These are phyloP conservation scores for Phortica magna DNA, from an alignment of 2,888 invertebrate species.

Conservation along the genomic window DNA sequence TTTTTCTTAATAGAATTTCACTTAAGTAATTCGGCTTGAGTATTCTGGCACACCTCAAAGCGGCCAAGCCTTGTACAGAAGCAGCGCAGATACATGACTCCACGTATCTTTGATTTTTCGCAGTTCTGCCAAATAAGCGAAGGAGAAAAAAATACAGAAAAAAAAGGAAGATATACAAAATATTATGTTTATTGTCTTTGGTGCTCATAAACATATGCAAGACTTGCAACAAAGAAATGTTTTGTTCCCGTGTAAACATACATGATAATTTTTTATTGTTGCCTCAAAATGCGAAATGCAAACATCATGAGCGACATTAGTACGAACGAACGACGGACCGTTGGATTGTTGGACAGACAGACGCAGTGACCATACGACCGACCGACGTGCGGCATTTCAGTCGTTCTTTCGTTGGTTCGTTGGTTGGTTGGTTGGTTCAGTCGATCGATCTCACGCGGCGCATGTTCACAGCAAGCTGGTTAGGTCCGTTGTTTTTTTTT, in stretches of 20 bases:
- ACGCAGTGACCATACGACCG: slow-evolving; percentile 11
- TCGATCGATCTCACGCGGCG: slow-evolving; percentile 34
- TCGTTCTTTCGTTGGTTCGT: slow-evolving; percentile 56
- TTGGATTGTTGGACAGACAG: slow-evolving; percentile 46
- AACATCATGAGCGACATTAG: slow-evolving; percentile 34
- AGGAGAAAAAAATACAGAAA: neutral
- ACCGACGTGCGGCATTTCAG: slow-evolving; percentile 61
- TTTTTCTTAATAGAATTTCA: too few relatives aligned
- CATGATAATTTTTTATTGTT: slow-evolving; percentile 61
- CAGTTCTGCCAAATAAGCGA: neutral
- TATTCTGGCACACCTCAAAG: too few relatives aligned
- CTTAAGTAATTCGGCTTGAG: too few relatives aligned
- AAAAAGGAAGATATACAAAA: slow-evolving; percentile 27
- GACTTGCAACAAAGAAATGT: slow-evolving; percentile 41
- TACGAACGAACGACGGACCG: slow-evolving; percentile 29
- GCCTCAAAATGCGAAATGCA: slow-evolving; percentile 38
- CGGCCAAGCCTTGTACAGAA: too few relatives aligned
- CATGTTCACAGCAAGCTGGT: slow-evolving; percentile 54
- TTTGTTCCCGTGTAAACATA: slow-evolving; percentile 68
- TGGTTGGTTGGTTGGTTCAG: slow-evolving; percentile 48
- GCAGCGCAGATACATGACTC: too few relatives aligned
- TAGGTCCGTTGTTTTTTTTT: slow-evolving; percentile 52
- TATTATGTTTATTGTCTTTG: slow-evolving; percentile 24
- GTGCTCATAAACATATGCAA: slow-evolving; percentile 25
- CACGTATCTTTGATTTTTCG: neutral